Evolutionary conservation across 2,797 vertebrate species (phyloP).

Genomic region (Lutra lutra): DNA sequence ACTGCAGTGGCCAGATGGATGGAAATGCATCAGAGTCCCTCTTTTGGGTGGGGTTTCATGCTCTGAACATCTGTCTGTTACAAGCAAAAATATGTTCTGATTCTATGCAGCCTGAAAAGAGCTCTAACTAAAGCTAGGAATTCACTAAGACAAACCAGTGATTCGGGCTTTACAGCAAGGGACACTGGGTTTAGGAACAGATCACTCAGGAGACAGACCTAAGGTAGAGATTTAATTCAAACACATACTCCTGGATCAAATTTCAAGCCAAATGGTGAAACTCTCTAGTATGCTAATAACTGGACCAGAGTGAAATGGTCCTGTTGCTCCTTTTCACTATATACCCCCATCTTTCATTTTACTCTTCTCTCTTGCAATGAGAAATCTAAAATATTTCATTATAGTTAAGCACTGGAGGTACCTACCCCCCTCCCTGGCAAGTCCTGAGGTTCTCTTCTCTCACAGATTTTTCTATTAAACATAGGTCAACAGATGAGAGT

Average conservation of each 20-base stretch:
- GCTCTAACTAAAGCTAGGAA: not conserved
- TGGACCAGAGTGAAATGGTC: not conserved
- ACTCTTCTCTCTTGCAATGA: not conserved
- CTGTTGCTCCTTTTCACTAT: not conserved
- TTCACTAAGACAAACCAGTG: not conserved
- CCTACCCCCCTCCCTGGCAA: not conserved
- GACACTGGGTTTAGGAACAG: not conserved
- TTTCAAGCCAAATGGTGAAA: not conserved
- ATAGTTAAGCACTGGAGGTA: not conserved
- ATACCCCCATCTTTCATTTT: not conserved
- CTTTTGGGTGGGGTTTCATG: slow-evolving; percentile 58
- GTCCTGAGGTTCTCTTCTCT: not conserved
- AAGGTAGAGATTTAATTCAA: not conserved
- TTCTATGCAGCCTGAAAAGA: slow-evolving; percentile 70
- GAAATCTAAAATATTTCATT: not conserved
- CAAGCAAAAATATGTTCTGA: slow-evolving; percentile 75
- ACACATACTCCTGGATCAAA: not conserved
- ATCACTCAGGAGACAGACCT: not conserved
- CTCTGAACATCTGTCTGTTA: slow-evolving; percentile 80
- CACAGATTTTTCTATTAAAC: slow-evolving; percentile 39
- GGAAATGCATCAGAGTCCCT: slow-evolving; percentile 48
- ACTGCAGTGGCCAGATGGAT: slow-evolving; percentile 79
- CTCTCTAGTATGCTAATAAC: not conserved
- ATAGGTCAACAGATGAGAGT: not conserved
- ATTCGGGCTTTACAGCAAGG: not conserved